These are phyloP conservation scores for Chloroceryle amazona DNA, from an alignment of 2,797 vertebrate genomes.

Conservation along the genomic window DNA sequence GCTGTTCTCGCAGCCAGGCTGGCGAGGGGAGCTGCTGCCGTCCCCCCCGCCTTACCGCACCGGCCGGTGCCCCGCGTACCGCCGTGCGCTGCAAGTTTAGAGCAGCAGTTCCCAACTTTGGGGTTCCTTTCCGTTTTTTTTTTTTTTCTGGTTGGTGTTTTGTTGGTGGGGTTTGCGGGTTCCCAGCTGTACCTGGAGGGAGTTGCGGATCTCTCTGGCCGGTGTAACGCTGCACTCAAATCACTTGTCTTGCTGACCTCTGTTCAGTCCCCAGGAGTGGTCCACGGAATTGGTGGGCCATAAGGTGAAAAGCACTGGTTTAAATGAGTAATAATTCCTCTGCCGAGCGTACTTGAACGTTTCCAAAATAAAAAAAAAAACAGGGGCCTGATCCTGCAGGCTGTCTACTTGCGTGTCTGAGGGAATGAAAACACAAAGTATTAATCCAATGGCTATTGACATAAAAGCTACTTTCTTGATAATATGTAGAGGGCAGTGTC, in stretches of 20 bases:
- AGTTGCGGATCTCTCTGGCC: background rate
- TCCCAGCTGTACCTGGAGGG: background rate
- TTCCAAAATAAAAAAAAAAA: background rate
- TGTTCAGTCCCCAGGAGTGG: background rate
- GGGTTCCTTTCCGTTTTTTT: rapidly evolving
- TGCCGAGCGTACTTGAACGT: background rate
- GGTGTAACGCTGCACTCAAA: background rate
- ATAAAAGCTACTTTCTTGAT: background rate
- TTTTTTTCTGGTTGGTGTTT: background rate
- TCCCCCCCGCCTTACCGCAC: no score
- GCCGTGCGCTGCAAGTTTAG: rapidly evolving
- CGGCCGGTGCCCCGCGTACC: background rate
- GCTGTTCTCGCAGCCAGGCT: rapidly evolving
- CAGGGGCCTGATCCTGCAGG: background rate
- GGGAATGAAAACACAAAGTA: background rate
- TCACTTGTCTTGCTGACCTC: background rate
- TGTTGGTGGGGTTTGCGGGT: background rate
- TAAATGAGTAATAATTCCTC: background rate
- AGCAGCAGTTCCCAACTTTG: background rate
- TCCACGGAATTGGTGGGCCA: rapidly evolving
- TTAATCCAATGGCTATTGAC: rapidly evolving
- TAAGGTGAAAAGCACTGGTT: background rate
- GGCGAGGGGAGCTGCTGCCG: background rate
- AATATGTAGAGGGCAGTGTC: background rate
- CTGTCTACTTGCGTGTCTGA: background rate